Conservation (phyloP, 2,888 invertebrate species). For the Autographa pulchrina region DNA sequence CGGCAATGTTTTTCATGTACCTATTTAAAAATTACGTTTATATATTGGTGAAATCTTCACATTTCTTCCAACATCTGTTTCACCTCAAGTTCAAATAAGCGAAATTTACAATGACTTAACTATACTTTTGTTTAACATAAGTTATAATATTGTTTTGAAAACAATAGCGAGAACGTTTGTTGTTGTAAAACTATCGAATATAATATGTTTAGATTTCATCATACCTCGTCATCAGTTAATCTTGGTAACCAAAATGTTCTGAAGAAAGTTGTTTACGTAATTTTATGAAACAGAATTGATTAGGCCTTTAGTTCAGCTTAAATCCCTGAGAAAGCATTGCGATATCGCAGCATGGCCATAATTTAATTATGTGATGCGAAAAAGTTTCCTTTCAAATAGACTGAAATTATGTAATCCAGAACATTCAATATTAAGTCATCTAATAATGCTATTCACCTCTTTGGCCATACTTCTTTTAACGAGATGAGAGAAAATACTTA, state of each 20-base stretch:
- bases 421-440: not conserved
- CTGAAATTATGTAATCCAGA: not conserved
- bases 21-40: no score
- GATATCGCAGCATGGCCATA: not conserved
- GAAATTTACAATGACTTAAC: conserved; percentile 21
- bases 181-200: conserved; percentile 24
- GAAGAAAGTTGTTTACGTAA: conserved; percentile 1
- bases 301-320: not conserved
- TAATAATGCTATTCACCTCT: no score
- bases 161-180: conserved; percentile 20
- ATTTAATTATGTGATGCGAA: conserved; percentile 1
- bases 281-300: not conserved
- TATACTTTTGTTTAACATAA: conserved; percentile 39
- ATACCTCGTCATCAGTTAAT: conserved; percentile 18
- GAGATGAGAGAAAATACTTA: no score
- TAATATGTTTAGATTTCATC: conserved; percentile 5
- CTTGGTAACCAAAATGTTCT: not conserved
- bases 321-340: not conserved
- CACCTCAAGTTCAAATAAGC: conserved; percentile 23
- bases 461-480: no score
- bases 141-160: conserved; percentile 40
- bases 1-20: no score
- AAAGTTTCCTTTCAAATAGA: not conserved
- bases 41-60: no score
- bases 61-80: not conserved